Evolutionary conservation across 2,113 vertebrate species (phyloP), one percentile per base, ranked within the genome.

Genomic region (Nothobranchius furzeri): DNA sequence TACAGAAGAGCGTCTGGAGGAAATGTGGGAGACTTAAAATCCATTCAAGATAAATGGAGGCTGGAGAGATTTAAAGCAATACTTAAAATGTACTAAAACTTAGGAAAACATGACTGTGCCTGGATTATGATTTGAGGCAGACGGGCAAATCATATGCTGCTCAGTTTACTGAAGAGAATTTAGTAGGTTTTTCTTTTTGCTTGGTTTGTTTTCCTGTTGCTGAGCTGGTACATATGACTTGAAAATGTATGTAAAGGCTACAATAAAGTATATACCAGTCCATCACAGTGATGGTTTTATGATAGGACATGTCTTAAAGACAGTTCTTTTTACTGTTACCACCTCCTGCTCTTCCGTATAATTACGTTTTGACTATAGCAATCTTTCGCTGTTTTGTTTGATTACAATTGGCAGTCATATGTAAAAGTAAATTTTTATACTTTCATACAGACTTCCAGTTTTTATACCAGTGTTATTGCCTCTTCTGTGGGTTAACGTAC

Each of bases 261-360:
- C 83, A 81, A 79, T 87, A 83, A 81, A 75, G 63, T 83, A 47
- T 71, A 65, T 82, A 72, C 84, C 70, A 73, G 71, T 90, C 87
- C 85, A 85, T 88, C 87, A 87, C 82, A 86, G 67, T 87, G 88
- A 90, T 91, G 90, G 85, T 87, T 83, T 88, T 83, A 82, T 75
- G 42, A 81, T 56, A 35, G 66, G 57, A 73, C 64, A 59, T 60
- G 49, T 76, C 77, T 86, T 72, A 73, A 68, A 73, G 73, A 80
- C 45, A 50, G 40, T 55, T 60, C 40, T 78, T 69, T 87, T 63
- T 76, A 70, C 64, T 87, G 87, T 88, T 80, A 68, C 83, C 71
- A 70, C 76, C 72, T 82, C 56, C 46, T 68, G 75, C 67, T 87
- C 76, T 92, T 90, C 82, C 73, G 60, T 75, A 49, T 69, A 74